These are phyloP conservation scores for Microctonus hyperodae DNA, from an alignment of 2,888 invertebrate species.

Conservation along the genomic window DNA sequence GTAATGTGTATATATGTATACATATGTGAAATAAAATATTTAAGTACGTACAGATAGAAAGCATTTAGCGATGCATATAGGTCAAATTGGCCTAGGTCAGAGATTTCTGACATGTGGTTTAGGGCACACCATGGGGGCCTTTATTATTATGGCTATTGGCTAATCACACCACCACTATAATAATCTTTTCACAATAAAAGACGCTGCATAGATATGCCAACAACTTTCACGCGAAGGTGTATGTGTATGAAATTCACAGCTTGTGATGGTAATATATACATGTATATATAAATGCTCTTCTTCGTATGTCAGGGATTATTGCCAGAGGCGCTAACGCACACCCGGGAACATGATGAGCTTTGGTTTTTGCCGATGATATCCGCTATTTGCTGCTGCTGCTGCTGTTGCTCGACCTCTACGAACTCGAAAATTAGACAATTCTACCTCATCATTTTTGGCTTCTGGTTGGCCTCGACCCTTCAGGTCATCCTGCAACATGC, in stretches of 20 bases:
- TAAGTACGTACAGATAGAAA: neutral
- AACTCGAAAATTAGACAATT: constrained; percentile 38
- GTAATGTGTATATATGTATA: too few species aligned
- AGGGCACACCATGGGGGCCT: constrained; percentile 3
- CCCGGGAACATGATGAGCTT: constrained; percentile 12
- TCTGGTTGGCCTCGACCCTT: constrained; percentile 21
- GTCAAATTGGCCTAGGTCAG: constrained; percentile 20
- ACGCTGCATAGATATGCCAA: constrained; percentile 40
- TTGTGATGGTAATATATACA: constrained; percentile 6
- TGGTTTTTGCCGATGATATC: neutral
- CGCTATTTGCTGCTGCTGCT: neutral
- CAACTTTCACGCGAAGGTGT: constrained; percentile 54
- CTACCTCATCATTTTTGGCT: constrained; percentile 1
- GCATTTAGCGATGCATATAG: constrained; percentile 1
- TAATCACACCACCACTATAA: constrained; percentile 9
- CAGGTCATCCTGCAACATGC: constrained; percentile 1
- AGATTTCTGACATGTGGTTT: neutral
- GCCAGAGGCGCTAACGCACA: constrained; percentile 10
- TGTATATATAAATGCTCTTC: constrained; percentile 45
- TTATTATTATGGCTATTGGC: neutral
- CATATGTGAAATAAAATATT: neutral
- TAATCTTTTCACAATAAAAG: constrained; percentile 9
- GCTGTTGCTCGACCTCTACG: constrained; percentile 34
- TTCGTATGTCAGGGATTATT: constrained; percentile 44
- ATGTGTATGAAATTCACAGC: constrained; percentile 3